Conservation (phyloP, 2,888 invertebrate genomes). For the Synergus laeviventris region DNA sequence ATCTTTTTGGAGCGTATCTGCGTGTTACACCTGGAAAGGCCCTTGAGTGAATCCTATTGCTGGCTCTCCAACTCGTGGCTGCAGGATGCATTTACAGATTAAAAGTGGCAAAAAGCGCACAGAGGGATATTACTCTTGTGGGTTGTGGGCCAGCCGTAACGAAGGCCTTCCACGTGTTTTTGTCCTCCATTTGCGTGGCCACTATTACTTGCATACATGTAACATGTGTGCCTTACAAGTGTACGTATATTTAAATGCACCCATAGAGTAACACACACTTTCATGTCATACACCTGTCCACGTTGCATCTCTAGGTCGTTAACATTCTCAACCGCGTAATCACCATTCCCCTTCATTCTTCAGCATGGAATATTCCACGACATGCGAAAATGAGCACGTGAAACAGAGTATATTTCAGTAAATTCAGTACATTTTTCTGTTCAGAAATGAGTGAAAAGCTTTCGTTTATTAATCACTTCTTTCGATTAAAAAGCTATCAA, state of each 20-base stretch:
- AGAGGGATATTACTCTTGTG: constrained; percentile 49
- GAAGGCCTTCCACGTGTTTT: background rate
- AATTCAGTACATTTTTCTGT: too few species aligned
- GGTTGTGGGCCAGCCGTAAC: background rate
- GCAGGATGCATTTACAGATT: constrained; percentile 64
- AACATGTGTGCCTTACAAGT: background rate
- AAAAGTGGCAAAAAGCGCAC: constrained; percentile 63
- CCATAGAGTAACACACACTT: background rate
- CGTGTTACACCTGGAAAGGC: background rate
- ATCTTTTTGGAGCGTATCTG: background rate
- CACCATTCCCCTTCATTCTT: background rate
- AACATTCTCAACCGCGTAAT: background rate
- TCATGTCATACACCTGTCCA: background rate
- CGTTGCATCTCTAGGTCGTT: background rate
- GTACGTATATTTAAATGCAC: background rate
- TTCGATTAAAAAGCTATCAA: too few species aligned
- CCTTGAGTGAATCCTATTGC: background rate
- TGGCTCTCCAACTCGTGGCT: background rate
- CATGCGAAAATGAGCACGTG: background rate
- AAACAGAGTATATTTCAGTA: background rate
- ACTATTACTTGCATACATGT: background rate
- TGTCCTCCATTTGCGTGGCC: background rate
- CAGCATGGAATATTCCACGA: background rate
- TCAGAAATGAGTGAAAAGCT: too few species aligned
- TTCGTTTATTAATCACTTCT: too few species aligned